These are phyloP conservation scores for Podarcis cretensis DNA, from an alignment of 2,113 vertebrate species.

Conservation along the genomic window DNA sequence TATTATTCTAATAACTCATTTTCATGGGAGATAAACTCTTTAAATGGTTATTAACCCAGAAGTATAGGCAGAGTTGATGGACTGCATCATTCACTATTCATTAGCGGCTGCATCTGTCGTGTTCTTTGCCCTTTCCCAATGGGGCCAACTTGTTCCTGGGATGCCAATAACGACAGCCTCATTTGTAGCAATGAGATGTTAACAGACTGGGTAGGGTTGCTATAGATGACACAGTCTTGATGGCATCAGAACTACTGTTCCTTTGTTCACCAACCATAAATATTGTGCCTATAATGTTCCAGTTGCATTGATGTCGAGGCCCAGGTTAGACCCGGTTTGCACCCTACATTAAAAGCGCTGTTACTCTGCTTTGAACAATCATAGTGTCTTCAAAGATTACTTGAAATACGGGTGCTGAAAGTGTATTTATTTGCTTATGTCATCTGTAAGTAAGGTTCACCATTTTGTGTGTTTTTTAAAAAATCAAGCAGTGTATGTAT, in stretches of 20 bases:
- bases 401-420: no score
- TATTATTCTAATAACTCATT: conserved; percentile 43
- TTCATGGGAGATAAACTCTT: conserved; percentile 39
- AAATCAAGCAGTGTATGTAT: no score
- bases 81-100: neutral
- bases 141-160: conserved; percentile 17
- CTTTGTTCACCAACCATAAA: neutral
- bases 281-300: neutral
- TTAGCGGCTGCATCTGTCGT: neutral
- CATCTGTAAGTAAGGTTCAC: no score
- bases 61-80: conserved; percentile 5
- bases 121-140: neutral
- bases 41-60: conserved; percentile 37
- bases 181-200: neutral
- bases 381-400: no score
- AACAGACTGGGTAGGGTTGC: no score
- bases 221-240: no score
- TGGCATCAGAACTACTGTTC: neutral
- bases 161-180: neutral
- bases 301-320: no score
- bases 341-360: no score
- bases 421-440: no score
- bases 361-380: no score
- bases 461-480: no score
- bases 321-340: no score